Base-by-base conservation (phyloP, 2,888 invertebrate genomes). In the Endomychus coccineus region DNA sequence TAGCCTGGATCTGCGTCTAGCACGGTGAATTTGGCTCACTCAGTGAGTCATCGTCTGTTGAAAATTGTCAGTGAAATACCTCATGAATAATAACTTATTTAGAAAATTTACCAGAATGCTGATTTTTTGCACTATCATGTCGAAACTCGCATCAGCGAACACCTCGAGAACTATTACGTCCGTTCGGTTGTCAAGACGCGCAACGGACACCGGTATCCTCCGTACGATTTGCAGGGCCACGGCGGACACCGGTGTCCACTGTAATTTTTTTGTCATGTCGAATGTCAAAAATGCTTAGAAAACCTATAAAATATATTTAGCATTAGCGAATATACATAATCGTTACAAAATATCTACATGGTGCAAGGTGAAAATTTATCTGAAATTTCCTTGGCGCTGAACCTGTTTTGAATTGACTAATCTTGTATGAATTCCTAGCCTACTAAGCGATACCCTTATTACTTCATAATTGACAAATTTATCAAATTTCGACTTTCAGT, bases 231-330 rank as follows among this genome's bases (percentile, higher is more conserved):
- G 15, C n/a, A n/a, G 22, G 42, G 39, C 39, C 39, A 40, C 29
- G 28, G 35, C 36, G 37, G 39, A 40, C 42, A 42, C 42, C 39
- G 31, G 34, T 42, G 42, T 42, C 39, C 36, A 34, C 41, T 19
- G 27, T 34, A 21, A 27, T 14, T 34, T 41, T 35, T 42, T 42
- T 7, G 11, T 27, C 14, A 23, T 13, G 16, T 14, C 6, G 24
- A 15, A 15, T 16, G 15, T 24, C 21, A 34, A 23, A 11, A 23
- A 23, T 10, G 24, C 14, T 16, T 32, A 22, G 19, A 17, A 25
- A 25, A 25, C 9, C 25, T 34, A 25, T 16, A 7, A 25, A 25
- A 34, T 11, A 17, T n/a, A 34, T 24, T 23, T 16, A 34, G 10
- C 6, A 25, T 25, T 9, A 25, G 25, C 11, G 5, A 23, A 34